Base-by-base conservation (phyloP, 1,140 invertebrate genomes). In the Drosophila nannoptera region DNA sequence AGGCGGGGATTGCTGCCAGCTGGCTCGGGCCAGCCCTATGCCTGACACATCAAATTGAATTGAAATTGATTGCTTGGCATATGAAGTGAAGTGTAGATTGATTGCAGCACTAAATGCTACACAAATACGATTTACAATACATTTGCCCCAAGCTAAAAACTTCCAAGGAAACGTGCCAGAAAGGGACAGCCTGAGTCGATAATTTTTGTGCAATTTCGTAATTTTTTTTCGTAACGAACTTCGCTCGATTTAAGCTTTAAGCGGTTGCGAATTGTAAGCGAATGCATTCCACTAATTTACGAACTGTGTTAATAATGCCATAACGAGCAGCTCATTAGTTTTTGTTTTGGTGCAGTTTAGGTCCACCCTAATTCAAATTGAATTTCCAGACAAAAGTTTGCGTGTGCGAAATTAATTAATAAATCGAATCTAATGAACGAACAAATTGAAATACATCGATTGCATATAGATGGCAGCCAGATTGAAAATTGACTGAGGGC, bases 321-420 rank as follows among this genome's bases (percentile, higher is more conserved):
- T 40, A 40, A 40, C n/a, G 38, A 40, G 4, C 38, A 45, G 6
- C 3, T 45, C 7, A 14, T 22, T 45, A 14, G 7, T 11, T 46
- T 14, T 12, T 5, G 2, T 1, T 55, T 43, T 32, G 29, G 9
- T 54, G 6, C 22, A 4, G 6, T 7, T 31, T n/a, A 31, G 38
- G 11, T 11, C 9, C 12, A 7, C 12, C 29, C 8, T 14, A 43
- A 56, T 56, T 56, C 16, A 56, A 45, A 56, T 56, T 43, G 40
- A 33, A 56, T 56, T 56, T 56, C 6, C 31, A 45, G 22, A 29
- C 40, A 70, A 35, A 42, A 56, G 45, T 29, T 73, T 73, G 12
- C 58, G 49, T 73, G 16, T 58, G 60, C 52, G 48, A 77, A 84
- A 84, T 76, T 77, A 86, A 84, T 84, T 86, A 86, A 81, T 86